Evolutionary conservation across 2,888 invertebrate genomes (phyloP), one percentile per base, ranked within the genome.

Genomic region (Laothoe populi): DNA sequence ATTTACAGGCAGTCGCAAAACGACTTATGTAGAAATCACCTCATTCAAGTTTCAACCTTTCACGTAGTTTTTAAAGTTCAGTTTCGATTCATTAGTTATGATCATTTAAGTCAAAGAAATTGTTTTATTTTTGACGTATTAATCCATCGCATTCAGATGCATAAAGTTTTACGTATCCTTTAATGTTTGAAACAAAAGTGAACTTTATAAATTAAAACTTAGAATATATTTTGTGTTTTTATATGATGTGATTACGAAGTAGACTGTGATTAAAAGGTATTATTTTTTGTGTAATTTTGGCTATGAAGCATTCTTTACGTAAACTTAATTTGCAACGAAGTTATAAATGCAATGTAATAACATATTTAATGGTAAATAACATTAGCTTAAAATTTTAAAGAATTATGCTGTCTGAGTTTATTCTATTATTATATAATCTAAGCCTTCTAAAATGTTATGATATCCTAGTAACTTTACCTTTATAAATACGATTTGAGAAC

Each of bases 1-100:
- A 79, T 79, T 75, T 71, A 63, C 57, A 26, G 10, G 4, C 63
- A 19, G n/a, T 7, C 13, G 11, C n/a, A 48, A 42, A 68, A 69
- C 26, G 66, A 62, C 65, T 53, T 63, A 68, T 11, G 53, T 23
- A 13, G 1, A 31, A n/a, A 19, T 19, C 13, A 4, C 44, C 5
- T 16, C 21, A 31, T 57, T 62, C 0, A 5, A 61, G 57, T 63
- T 21, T 61, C 4, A 31, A 8, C 48, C 61, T 61, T 70, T 63
- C 16, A 0, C 0, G 0, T 7, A 7, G 2, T 10, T 0, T 5
- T 4, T 23, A 46, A 13, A 38, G 24, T 24, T 58, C 2, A 58
- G 13, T 23, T 35, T 19, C 11, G 16, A 19, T 35, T 19, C 1
- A 19, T 4, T 10, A 0, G 16, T 19, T 11, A 10, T 1, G 35